Base-by-base conservation (phyloP, 2,797 vertebrate species). In the Alosa sapidissima region DNA sequence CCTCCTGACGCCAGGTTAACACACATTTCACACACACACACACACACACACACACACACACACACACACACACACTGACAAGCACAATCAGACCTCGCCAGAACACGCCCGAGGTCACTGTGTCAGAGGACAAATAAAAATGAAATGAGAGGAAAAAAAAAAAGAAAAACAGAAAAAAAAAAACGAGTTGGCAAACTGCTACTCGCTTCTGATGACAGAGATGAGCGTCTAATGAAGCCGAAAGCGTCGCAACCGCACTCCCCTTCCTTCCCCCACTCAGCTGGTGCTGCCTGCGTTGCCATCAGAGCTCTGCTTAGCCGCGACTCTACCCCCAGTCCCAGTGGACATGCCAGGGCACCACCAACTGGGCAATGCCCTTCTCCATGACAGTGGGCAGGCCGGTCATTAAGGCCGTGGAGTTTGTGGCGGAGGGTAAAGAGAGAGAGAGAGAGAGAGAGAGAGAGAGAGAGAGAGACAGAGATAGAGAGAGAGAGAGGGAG, bases 291-390 rank as follows among this genome's bases (percentile, higher is more conserved):
- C 68, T 33, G 33, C 68, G 92, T 88, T 91, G 88, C 89, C 90
- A 92, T 93, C 91, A 91, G 90, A 91, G 92, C 90, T 91, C 92
- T 93, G 92, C 91, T 90, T 91, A 92, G 90, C 89, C 88, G 84
- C 88, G 89, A 87, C 88, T 91, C 91, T 93, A 11, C 88, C 81
- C 72, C 89, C 86, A 65, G 88, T 92, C 92, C 93, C 92, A 72
- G 90, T 84, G 90, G 92, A 91, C 87, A 91, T 89, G 89, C 85
- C 88, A 87, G 91, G 89, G 89, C 82, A 84, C 91, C 89, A 90
- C 89, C 86, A 90, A 92, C 91, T 68, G 87, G 87, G 87, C 90
- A 82, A 85, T 93, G 93, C 92, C 93, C 94, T 93, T 94, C 91
- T 90, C 86, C 89, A 81, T 52, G 88, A 91, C 90, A 91, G 90